Base-by-base conservation (phyloP, 2,797 vertebrate species). In the Gephyroberyx darwinii region DNA sequence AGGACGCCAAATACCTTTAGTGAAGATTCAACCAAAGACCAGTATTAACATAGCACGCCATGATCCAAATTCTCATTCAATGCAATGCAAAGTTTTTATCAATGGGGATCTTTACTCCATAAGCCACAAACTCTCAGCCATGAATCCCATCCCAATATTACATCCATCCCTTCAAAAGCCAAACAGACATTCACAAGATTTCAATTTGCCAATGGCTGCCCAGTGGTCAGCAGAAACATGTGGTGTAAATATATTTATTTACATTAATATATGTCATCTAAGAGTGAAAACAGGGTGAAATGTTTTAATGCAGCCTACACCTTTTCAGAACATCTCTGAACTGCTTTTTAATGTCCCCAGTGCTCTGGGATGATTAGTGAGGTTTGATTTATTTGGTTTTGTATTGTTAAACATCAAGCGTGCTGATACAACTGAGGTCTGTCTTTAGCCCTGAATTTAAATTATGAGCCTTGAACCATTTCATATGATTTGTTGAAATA, bases 41-140 rank as follows among this genome's bases (percentile, higher is more conserved):
- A n/a, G 30, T 3, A 57, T 35, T 37, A 74, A 19, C 41, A 22
- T 50, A 6, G 48, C n/a, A 22, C 48, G 59, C 4, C 4, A 9
- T 22, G 45, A 20, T 14, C 51, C 51, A 63, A 13, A 50, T 53
- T 62, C 14, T 58, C 22, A 67, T 64, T 55, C 16, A 22, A 64
- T 39, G 22, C 47, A 14, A 12, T n/a, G n/a, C n/a, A n/a, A n/a
- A 16, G 16, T 43, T 37, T 50, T 19, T 16, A 52, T 5, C 30
- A 62, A 63, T 71, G 17, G 20, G 10, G 51, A 22, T 30, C 51
- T 26, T 14, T 26, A 22, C 3, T 10, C 13, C 19, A 19, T 4
- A 4, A 20, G 51, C 41, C 8, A 43, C 13, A 52, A 9, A 10
- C 20, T 67, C 30, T 13, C 1, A 58, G 8, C 26, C 5, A 35